Evolutionary conservation across 2,888 invertebrate genomes (phyloP), one percentile per base, ranked within the genome.

Genomic region (Agonopterix heracliana): DNA sequence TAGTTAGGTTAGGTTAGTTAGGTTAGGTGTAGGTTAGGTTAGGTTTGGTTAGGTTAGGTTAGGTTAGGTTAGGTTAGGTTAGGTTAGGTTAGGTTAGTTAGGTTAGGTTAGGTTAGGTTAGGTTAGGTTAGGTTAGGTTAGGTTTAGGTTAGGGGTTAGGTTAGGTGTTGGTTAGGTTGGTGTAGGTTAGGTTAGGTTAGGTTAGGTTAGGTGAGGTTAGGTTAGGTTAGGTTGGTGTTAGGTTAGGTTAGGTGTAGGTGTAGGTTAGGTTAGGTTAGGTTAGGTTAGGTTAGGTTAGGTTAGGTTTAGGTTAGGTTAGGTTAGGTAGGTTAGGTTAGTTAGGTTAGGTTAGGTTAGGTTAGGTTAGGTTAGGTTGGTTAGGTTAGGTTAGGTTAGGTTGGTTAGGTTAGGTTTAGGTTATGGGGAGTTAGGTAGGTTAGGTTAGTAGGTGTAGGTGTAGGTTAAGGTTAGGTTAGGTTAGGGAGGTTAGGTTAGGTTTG

Each of bases 341-440:
- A 50, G 50, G 50, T 47, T 47, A 46, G 50, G 50, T 46, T 46
- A 46, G 50, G 45, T 45, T 45, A 40, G 45, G 45, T 45, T 45
- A 40, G 45, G 45, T 45, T 45, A 40, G 45, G 45, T n/a, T n/a
- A n/a, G n/a, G n/a, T n/a, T n/a, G 52, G 48, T 52, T 48, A 48
- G 52, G 48, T 52, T 49, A 49, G 52, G 48, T 52, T 49, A 49
- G 52, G 48, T 52, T 49, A 49, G 49, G 48, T 52, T 46, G 38
- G 48, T 35, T 48, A 45, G 42, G 48, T 43, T 52, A 46, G 44
- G 48, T 42, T 51, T 48, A 46, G 51, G 48, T 52, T 47, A 47
- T 47, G 47, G 47, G 44, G 45, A 47, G 48, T 48, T 48, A 48
- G 48, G 48, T 48, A 38, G 38, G 44, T 45, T 45, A 36, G 45